Conservation (phyloP, 1,140 invertebrate species). For the Temnothorax curvispinosus region DNA sequence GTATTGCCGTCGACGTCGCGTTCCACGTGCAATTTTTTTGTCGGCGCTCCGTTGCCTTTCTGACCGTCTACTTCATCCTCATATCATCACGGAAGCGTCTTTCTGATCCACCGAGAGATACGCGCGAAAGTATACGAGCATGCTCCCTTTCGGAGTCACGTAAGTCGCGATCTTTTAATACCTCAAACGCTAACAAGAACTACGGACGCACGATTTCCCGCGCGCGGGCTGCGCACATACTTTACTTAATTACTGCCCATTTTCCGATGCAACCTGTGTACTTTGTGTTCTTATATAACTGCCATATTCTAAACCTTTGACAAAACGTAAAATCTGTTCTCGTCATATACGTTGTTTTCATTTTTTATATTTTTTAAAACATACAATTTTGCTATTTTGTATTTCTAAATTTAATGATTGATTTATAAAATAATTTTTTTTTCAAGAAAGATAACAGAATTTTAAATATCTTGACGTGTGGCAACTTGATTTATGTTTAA, state of each 20-base stretch:
- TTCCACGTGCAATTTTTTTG: constrained; percentile 45
- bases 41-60: constrained; percentile 10
- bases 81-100: constrained; percentile 59
- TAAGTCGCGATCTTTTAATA: constrained; percentile 59
- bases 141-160: constrained; percentile 54
- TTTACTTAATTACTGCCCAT: constrained; percentile 15
- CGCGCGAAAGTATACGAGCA: constrained; percentile 53
- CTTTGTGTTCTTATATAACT: neutral
- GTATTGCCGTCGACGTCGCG: constrained; percentile 48
- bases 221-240: neutral
- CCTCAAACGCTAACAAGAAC: constrained; percentile 45
- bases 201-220: constrained; percentile 18
- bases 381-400: neutral
- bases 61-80: constrained; percentile 37
- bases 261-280: neutral
- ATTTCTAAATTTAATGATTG: neutral
- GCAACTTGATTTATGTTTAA: neutral
- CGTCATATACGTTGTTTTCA: neutral
- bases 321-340: neutral
- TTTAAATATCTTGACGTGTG: neutral
- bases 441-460: neutral
- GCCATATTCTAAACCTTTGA: neutral
- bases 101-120: constrained; percentile 46
- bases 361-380: neutral
- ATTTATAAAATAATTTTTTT: neutral